Evolutionary conservation across 2,113 vertebrate species (phyloP).

Genomic region (Psittacula cyanocephala): DNA sequence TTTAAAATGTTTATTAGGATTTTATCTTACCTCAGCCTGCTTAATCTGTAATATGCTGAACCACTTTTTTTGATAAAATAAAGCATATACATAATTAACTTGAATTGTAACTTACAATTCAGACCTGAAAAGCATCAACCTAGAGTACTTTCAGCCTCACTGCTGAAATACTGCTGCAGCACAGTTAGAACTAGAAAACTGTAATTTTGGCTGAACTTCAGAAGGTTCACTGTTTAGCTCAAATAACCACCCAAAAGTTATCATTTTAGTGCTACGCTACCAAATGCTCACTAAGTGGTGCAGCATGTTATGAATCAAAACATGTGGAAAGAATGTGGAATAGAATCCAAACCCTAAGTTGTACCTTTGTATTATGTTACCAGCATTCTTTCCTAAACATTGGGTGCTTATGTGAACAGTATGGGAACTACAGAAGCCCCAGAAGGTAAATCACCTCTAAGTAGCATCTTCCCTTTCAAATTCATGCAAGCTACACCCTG

Average conservation of each 20-base stretch:
- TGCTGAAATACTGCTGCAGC: background rate
- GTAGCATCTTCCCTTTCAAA: constrained; percentile 14
- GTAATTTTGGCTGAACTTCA: background rate
- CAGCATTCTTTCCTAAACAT: constrained; percentile 12
- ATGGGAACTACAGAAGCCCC: background rate
- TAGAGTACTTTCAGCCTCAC: background rate
- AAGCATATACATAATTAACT: background rate
- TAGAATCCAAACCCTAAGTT: background rate
- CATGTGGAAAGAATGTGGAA: constrained; percentile 8
- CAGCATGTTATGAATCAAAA: constrained; percentile 17
- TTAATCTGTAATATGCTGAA: constrained; percentile 51
- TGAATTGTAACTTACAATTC: constrained; percentile 7
- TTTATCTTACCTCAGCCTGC: background rate
- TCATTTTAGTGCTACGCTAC: background rate
- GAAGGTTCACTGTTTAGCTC: constrained; percentile 21
- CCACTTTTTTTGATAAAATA: constrained; percentile 43
- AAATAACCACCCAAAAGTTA: constrained; percentile 57
- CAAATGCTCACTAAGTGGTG: constrained; percentile 36
- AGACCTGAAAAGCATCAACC: background rate
- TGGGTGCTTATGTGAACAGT: constrained; percentile 55
- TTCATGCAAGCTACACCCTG: background rate
- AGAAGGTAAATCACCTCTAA: background rate
- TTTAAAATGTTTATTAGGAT: background rate
- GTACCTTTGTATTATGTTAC: background rate
- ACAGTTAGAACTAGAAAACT: background rate